Conservation (phyloP, 2,797 vertebrate genomes). For the Threskiornis aethiopicus region DNA sequence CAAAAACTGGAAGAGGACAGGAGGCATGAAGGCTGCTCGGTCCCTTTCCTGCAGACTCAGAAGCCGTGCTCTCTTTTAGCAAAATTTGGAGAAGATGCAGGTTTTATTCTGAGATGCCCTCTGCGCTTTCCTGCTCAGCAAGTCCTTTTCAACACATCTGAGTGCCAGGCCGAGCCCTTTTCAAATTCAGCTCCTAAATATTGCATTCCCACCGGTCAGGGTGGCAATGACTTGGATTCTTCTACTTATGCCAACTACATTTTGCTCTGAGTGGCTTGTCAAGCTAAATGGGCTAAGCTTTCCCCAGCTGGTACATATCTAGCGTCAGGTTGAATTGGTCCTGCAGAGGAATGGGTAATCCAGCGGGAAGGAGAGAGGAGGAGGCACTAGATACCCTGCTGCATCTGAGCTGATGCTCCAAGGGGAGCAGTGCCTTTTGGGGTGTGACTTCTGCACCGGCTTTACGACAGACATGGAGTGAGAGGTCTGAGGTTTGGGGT, state of each 20-base stretch:
- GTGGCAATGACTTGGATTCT: neutral
- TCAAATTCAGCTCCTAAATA: neutral
- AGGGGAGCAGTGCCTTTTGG: neutral
- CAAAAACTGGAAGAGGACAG: neutral
- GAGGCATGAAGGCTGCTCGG: neutral
- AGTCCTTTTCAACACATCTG: neutral
- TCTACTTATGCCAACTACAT: no score
- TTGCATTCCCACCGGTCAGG: neutral
- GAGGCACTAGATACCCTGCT: neutral
- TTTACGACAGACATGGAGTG: neutral
- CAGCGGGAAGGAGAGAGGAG: neutral
- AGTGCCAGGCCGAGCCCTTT: neutral
- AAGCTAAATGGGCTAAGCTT: neutral
- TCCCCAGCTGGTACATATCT: neutral
- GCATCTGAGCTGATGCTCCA: neutral
- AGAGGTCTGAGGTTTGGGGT: neutral
- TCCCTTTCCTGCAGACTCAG: accelerated
- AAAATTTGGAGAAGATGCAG: neutral
- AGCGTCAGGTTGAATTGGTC: neutral
- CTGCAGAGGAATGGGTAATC: neutral
- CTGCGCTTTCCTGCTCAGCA: neutral
- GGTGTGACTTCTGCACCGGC: neutral
- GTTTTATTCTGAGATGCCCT: neutral
- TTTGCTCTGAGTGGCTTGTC: neutral
- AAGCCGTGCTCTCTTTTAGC: neutral